Evolutionary conservation across 1,140 invertebrate genomes (phyloP).

Genomic region (Cyrtorhinus lividipennis): DNA sequence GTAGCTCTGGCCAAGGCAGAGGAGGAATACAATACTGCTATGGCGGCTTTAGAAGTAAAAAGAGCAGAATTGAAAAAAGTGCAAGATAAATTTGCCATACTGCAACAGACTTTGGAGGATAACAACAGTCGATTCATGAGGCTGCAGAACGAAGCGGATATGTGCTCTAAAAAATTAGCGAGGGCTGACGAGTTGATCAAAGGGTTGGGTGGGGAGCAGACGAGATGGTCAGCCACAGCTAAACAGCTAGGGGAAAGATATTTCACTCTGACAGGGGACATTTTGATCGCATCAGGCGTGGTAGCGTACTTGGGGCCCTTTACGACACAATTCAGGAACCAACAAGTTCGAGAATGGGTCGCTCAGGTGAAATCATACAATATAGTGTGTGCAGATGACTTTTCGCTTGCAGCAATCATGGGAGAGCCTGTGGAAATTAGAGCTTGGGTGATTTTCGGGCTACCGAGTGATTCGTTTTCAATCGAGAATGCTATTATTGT

Average conservation of each 20-base stretch:
- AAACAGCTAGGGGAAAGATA: slow-evolving; percentile 52
- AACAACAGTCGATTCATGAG: slow-evolving; percentile 21
- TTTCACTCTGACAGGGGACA: slow-evolving; percentile 46
- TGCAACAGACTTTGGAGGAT: slow-evolving; percentile 37
- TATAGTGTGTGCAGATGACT: slow-evolving; percentile 58
- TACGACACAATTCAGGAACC: slow-evolving; percentile 55
- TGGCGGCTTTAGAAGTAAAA: slow-evolving; percentile 55
- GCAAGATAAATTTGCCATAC: slow-evolving; percentile 47
- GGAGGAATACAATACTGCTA: slow-evolving; percentile 47
- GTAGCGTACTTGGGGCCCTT: slow-evolving; percentile 87
- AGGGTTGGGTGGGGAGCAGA: slow-evolving; percentile 68
- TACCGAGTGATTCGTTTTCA: slow-evolving; percentile 79
- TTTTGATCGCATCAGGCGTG: slow-evolving; percentile 72
- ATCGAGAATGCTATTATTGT: slow-evolving; percentile 87
- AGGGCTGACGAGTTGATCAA: slow-evolving; percentile 85
- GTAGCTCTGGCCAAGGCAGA: slow-evolving; percentile 62
- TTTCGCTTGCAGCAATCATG: slow-evolving; percentile 57
- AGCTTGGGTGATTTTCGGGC: slow-evolving; percentile 79
- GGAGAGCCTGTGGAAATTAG: slow-evolving; percentile 77
- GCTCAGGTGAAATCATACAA: slow-evolving; percentile 43
- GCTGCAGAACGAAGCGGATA: slow-evolving; percentile 53
- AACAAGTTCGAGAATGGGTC: slow-evolving; percentile 61
- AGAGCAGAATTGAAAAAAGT: slow-evolving; percentile 54
- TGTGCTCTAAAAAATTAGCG: slow-evolving; percentile 78
- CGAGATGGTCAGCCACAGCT: slow-evolving; percentile 66